Conservation (phyloP, 2,888 invertebrate genomes). For the Eupeodes latifasciatus region DNA sequence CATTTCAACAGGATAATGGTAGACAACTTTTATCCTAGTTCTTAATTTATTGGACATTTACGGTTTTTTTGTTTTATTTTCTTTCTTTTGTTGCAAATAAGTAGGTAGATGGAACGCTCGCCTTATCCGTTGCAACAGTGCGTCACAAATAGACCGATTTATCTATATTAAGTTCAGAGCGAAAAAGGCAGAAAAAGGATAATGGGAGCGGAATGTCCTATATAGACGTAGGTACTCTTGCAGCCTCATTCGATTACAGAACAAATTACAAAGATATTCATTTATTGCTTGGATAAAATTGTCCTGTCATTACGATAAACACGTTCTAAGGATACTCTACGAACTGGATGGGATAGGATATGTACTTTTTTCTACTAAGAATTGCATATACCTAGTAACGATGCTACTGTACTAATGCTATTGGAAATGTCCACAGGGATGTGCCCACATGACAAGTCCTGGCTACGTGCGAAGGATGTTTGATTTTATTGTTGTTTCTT, state of each 20-base stretch:
- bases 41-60: conserved; percentile 73
- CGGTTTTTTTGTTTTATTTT: conserved; percentile 9
- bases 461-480: conserved; percentile 68
- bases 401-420: no score
- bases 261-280: conserved; percentile 62
- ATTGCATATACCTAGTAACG: background rate
- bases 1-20: conserved; percentile 71
- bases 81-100: background rate
- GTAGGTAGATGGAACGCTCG: conserved; percentile 15
- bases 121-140: conserved; percentile 56
- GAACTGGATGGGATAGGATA: background rate
- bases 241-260: conserved; percentile 62
- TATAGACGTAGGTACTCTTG: background rate
- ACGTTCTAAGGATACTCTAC: conserved; percentile 27
- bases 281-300: conserved; percentile 60
- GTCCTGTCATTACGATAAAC: conserved; percentile 68
- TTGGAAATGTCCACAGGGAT: conserved; percentile 33
- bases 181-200: conserved; percentile 48
- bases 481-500: conserved; percentile 50
- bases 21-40: conserved; percentile 69
- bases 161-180: conserved; percentile 43
- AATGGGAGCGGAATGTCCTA: conserved; percentile 58
- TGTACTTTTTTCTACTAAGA: background rate
- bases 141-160: conserved; percentile 72
- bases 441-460: conserved; percentile 52